Percentiles rank a stretch among this genome's conserved stretches.
Evolutionary conservation across 1,140 invertebrate species (phyloP).

Genomic region (Drosophila simulans): DNA sequence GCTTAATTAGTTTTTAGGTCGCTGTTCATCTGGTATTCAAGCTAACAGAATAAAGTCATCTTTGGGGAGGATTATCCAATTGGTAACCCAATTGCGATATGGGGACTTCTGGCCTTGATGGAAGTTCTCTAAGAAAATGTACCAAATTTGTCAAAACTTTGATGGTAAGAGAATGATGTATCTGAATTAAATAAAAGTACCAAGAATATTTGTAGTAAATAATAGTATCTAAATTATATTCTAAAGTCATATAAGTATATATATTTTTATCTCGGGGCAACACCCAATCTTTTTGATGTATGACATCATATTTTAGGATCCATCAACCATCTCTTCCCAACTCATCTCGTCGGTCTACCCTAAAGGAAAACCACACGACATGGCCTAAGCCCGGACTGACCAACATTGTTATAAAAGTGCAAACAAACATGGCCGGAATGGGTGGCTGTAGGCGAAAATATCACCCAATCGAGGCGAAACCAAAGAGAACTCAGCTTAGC

Average conservation of each 20-base stretch:
- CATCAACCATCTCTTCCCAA: neutral
- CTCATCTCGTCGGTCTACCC: neutral
- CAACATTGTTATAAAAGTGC: constrained; percentile 80
- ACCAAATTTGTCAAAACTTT: too few species aligned
- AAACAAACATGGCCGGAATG: constrained; percentile 66
- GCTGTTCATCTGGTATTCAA: constrained; percentile 3
- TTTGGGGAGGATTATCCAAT: constrained; percentile 21
- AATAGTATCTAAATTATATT: neutral
- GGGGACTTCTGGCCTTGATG: too few species aligned
- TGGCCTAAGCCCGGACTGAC: constrained; percentile 26
- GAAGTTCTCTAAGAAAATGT: too few species aligned
- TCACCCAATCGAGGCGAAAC: constrained; percentile 12
- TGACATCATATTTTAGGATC: constrained; percentile 70
- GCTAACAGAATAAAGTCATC: constrained; percentile 5
- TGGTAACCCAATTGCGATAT: neutral
- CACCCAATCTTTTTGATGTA: constrained; percentile 23
- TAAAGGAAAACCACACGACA: constrained; percentile 7
- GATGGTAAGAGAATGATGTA: too few species aligned
- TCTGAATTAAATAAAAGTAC: too few species aligned
- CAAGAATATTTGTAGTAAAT: too few species aligned
- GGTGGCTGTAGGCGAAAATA: constrained; percentile 6
- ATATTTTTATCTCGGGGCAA: neutral
- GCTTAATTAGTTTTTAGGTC: constrained; percentile 50
- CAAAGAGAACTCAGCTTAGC: constrained; percentile 17
- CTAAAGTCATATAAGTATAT: too few species aligned